Evolutionary conservation across 2,888 invertebrate species (phyloP).

Genomic region (Chydorus sphaericus): DNA sequence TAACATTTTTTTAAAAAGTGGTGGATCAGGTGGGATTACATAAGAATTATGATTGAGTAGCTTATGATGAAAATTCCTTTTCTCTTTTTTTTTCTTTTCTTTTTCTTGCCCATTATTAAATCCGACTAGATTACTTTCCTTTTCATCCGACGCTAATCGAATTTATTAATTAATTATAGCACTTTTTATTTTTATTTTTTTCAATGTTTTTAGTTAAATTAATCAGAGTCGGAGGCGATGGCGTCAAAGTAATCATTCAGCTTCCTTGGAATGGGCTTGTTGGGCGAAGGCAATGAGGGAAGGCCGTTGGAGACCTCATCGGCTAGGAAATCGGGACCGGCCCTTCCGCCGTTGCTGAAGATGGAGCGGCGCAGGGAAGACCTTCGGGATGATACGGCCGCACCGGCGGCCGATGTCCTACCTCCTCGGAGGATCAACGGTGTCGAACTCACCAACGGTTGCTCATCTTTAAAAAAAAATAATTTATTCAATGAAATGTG

Average conservation of each 20-base stretch:
- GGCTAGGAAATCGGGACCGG: not conserved
- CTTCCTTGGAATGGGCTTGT: conserved; percentile 1
- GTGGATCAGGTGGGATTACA: too few relatives aligned
- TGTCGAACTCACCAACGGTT: conserved; percentile 3
- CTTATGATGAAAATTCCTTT: too few relatives aligned
- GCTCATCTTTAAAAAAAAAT: not conserved
- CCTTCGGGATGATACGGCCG: not conserved
- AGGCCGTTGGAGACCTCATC: not conserved
- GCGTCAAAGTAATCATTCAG: conserved; percentile 8
- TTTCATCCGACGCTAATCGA: not conserved
- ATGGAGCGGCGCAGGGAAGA: not conserved
- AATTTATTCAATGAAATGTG: too few relatives aligned
- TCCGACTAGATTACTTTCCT: conserved; percentile 5
- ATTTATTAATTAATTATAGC: not conserved
- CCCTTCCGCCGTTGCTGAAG: not conserved
- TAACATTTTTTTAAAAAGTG: conserved; percentile 1
- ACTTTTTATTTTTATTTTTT: not conserved
- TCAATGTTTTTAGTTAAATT: not conserved
- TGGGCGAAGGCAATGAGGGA: not conserved
- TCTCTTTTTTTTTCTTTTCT: too few relatives aligned
- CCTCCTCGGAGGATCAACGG: not conserved
- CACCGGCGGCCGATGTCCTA: too few relatives aligned
- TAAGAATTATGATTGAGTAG: too few relatives aligned
- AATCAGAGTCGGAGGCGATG: conserved; percentile 9
- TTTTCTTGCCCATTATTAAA: too few relatives aligned